Conservation (phyloP, 2,113 vertebrate species). For the Sialia sialis region DNA sequence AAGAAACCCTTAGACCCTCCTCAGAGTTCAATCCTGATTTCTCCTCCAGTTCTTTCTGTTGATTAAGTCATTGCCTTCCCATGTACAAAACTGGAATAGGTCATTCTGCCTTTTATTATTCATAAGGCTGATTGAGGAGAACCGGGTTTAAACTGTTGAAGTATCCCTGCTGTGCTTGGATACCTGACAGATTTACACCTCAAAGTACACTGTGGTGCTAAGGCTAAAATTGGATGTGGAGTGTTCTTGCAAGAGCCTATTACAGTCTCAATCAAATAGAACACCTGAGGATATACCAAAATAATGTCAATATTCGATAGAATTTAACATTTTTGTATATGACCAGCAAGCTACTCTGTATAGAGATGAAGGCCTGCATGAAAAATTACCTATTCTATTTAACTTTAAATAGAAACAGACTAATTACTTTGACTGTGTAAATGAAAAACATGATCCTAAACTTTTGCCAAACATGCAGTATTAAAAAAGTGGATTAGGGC, state of each 20-base stretch:
- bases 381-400: slow-evolving; percentile 48
- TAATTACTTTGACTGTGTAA: slow-evolving; percentile 21
- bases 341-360: neutral
- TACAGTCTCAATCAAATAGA: slow-evolving; percentile 24
- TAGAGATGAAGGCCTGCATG: neutral
- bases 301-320: neutral
- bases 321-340: neutral
- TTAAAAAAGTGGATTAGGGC: neutral
- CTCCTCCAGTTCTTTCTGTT: neutral
- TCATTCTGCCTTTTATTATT: neutral
- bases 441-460: slow-evolving; percentile 39
- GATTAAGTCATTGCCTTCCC: neutral
- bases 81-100: neutral
- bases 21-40: neutral
- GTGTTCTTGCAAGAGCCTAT: neutral
- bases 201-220: neutral
- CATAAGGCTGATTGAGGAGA: neutral
- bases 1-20: neutral
- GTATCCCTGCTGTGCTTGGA: slow-evolving; percentile 16
- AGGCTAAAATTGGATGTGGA: slow-evolving; percentile 24
- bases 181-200: slow-evolving; percentile 49
- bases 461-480: neutral
- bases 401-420: slow-evolving; percentile 34
- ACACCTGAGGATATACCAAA: neutral
- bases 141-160: neutral